Evolutionary conservation across 2,113 vertebrate species (phyloP), one percentile per base, ranked within the genome.

Genomic region (Entelurus aequoreus): DNA sequence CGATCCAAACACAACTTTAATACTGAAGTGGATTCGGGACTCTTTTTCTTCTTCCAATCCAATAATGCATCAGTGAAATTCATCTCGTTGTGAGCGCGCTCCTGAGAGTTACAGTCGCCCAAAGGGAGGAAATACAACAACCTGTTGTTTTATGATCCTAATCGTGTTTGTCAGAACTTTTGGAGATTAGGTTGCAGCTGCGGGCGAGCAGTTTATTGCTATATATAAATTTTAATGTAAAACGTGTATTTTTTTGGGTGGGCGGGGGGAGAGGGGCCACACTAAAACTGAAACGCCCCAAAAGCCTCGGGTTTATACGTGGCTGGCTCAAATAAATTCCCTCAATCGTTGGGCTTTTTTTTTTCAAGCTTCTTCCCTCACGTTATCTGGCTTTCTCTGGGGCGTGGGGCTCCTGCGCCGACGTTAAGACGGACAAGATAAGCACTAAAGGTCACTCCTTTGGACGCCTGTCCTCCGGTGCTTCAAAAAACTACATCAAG

Each of bases 81-180:
- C 28, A 44, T 58, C 37, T 48, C 47, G 38, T 78, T 76, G 51
- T 19, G 42, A 48, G 36, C 1, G 5, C 6, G 37, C 19, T 16
- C 68, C 49, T 54, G 44, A 68, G 60, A 13, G 47, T 73, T 68
- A 28, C 2, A 28, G 28, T 28, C 49, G 63, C 77, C 79, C 67
- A 4, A 66, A 78, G 82, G 65, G 54, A 46, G 52, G 48, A 83
- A 74, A 68, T 79, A 79, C 60, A 65, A 74, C 61, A 67, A 82
- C 73, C 74, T 77, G 76, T 75, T 83, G 76, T 73, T 75, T 86
- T 84, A 78, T 81, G 65, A 61, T 63, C 51, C 60, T 63, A 68
- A 64, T 71, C 58, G 75, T 74, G 71, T 72, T 76, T 65, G 51
- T 80, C 38, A 68, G 54, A 57, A 62, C 50, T 77, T 55, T 64